Percentiles rank a stretch among this genome's conserved stretches.
Conservation (phyloP, 1,140 invertebrate species). For the Chionoecetes opilio region DNA sequence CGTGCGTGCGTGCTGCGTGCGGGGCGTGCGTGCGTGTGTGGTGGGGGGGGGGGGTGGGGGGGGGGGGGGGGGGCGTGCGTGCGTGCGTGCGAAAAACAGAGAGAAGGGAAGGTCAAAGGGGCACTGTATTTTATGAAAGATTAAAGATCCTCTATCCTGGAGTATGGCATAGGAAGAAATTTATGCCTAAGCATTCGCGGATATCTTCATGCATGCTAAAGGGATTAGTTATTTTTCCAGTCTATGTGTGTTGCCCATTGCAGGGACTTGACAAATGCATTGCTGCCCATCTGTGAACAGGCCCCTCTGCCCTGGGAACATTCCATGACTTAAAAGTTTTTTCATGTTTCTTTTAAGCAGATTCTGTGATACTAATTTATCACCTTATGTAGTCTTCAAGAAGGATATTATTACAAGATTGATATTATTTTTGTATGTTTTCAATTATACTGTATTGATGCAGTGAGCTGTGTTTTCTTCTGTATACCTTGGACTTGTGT, state of each 20-base stretch:
- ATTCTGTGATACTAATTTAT: constrained; percentile 1
- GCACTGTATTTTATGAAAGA: too few relatives aligned
- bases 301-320: background rate
- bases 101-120: too few relatives aligned
- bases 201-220: background rate
- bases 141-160: background rate
- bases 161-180: background rate
- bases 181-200: background rate
- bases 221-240: too few relatives aligned
- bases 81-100: background rate
- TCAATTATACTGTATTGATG: background rate
- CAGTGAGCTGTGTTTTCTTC: background rate
- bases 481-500: background rate
- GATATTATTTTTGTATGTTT: constrained; percentile 31
- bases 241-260: too few relatives aligned
- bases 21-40: background rate
- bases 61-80: too few relatives aligned
- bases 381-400: background rate
- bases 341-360: background rate
- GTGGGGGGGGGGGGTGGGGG: too few relatives aligned
- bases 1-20: constrained; percentile 23
- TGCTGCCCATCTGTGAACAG: background rate
- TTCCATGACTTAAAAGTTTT: background rate
- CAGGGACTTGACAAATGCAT: too few relatives aligned
- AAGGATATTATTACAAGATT: constrained; percentile 4